Evolutionary conservation across 2,113 vertebrate species (phyloP).

Genomic region (Cryptomyrus ogoouensis): DNA sequence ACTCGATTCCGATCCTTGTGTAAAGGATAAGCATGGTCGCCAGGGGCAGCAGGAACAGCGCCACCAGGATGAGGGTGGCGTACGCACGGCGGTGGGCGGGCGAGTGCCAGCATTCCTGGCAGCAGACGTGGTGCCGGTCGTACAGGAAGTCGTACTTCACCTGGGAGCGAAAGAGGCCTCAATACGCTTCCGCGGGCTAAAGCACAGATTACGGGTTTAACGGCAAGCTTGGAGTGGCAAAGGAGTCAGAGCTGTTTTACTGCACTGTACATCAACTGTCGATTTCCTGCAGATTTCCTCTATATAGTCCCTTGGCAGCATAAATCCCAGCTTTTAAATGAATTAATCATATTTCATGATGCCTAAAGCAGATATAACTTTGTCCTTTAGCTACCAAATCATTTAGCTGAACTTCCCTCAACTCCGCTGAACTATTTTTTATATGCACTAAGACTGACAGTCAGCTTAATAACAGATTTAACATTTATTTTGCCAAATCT

Average conservation of each 20-base stretch:
- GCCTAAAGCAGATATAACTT: not conserved
- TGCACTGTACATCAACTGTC: not conserved
- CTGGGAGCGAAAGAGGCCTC: slow-evolving; percentile 35
- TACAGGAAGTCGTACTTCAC: slow-evolving; percentile 77
- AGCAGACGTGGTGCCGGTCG: slow-evolving; percentile 70
- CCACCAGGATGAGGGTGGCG: slow-evolving; percentile 72
- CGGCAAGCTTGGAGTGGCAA: not conserved
- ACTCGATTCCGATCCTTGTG: slow-evolving; percentile 62
- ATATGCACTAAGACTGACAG: not conserved
- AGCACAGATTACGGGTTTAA: not conserved
- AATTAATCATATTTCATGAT: not conserved
- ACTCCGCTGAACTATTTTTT: not conserved
- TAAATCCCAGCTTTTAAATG: not conserved
- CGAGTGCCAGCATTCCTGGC: slow-evolving; percentile 66
- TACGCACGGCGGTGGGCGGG: slow-evolving; percentile 57
- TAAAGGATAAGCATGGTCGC: slow-evolving; percentile 68
- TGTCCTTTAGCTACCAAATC: not conserved
- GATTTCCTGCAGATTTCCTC: not conserved
- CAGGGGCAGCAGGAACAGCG: slow-evolving; percentile 67
- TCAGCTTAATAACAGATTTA: not conserved
- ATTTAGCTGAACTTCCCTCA: not conserved
- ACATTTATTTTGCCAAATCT: not conserved
- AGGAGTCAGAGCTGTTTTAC: not conserved
- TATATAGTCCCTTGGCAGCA: not conserved
- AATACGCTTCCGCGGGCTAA: not conserved